Base-by-base conservation (phyloP, 2,797 vertebrate genomes). In the Gadopsis bispinosus region DNA sequence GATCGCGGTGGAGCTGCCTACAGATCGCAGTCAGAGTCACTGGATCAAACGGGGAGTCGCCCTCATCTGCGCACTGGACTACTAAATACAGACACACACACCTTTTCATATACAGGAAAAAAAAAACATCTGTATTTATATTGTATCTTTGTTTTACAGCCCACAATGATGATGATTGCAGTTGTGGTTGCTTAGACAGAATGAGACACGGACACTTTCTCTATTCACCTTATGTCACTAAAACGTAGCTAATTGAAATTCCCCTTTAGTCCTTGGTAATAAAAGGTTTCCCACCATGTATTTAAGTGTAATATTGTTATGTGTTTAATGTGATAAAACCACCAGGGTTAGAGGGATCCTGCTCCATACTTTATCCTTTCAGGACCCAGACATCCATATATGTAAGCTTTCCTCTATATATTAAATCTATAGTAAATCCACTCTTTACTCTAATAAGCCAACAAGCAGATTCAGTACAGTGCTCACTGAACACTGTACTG, bases 31-130 rank as follows among this genome's bases (percentile, higher is more conserved):
- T 0, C 96, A 96, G 91, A 89, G 90, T 66, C 96, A 98, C 91
- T 98, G 97, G 97, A 96, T 98, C 93, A 98, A 97, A 91, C 90
- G 88, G 35, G 97, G 97, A 47, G 96, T 97, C 0, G 97, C 97
- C 20, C 93, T 99, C 75, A 95, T 98, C 89, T 98, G 97, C 70
- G 94, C 96, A 26, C 93, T 98, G 83, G 97, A 99, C 89, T 97
- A 97, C 88, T 98, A 94, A 91, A 70, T 55, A 87, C 7, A 71
- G 11, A 50, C 39, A 39, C 39, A 43, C 14, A 19, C 45, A 48
- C 47, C n/a, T n/a, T 50, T 22, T 29, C 33, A 45, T 2, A 20
- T 8, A 5, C 2, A 14, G 55, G 5, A 2, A 7, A 22, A 17
- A 26, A 26, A 19, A 69, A 29, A 55, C n/a, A 59, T 17, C 12